Evolutionary conservation across 2,797 vertebrate species (phyloP), one percentile per base, ranked within the genome.

Genomic region (Scarus forsteni): DNA sequence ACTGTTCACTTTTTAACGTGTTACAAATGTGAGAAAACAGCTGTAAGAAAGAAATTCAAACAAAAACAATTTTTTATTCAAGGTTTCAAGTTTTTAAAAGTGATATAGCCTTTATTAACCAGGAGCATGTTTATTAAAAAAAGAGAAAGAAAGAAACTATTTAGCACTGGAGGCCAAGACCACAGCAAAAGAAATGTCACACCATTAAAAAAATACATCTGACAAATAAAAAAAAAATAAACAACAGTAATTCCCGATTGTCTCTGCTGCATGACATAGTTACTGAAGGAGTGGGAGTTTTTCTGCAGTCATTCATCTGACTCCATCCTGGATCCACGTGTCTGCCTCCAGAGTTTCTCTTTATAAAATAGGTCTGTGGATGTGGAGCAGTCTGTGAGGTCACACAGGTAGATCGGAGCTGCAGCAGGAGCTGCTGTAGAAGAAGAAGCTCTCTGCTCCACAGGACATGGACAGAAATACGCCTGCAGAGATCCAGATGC

Each of bases 331-430:
- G 3, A 52, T 71, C 51, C 63, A 45, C 70, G 48, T 27, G 60
- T 34, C 7, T 1, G 40, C 67, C 60, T 66, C 52, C 57, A 9
- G 7, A 42, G 58, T 73, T 77, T 64, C 1, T 67, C 44, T 13
- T 51, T 39, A 42, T 71, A 66, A 79, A 79, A 69, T 81, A 62
- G 73, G 69, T 73, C 63, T 81, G n/a, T 64, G 69, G 66, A 79
- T 73, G 75, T 81, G 52, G 75, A 69, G 59, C 72, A 76, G 78
- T 46, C 44, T 84, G 71, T 57, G 75, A 72, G 72, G 72, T 79
- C 75, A 70, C 45, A 58, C 43, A 66, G 74, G 71, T 77, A 63
- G 70, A 75, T 51, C 66, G 59, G 58, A 58, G 59, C 40, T 19
- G 53, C 49, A 55, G 34, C 9, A 0, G 19, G 60, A 56, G 40